phyloP scores from a whole-genome alignment of 53 echinoderm and acorn worm genomes.

The Actinopyga echinites region DNA sequence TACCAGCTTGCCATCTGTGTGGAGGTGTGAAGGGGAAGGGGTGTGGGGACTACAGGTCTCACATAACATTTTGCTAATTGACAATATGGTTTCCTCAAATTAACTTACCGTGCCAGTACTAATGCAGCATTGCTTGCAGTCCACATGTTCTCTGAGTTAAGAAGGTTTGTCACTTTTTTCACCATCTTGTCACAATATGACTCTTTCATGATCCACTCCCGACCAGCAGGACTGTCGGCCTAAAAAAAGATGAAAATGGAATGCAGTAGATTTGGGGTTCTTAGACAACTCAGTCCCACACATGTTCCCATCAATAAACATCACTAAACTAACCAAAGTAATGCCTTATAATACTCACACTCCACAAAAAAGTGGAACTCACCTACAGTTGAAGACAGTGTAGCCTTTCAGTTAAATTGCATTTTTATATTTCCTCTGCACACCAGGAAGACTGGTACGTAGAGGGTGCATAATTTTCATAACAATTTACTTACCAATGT shows the following conservation, averaged over 20 bases:
- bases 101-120: conserved; percentile 82
- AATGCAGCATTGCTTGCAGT: conserved; percentile 97
- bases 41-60: background rate
- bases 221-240: conserved; percentile 87
- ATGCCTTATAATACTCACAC: no score
- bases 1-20: background rate
- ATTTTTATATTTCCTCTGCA: no score
- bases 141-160: conserved; percentile 84
- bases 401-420: no score
- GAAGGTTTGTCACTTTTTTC: conserved; percentile 71
- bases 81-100: background rate
- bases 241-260: conserved; percentile 1
- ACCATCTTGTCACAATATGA: conserved; percentile 68
- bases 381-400: no score
- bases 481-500: conserved; percentile 71
- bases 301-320: no score
- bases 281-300: no score
- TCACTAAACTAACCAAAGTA: no score
- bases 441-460: background rate
- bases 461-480: background rate
- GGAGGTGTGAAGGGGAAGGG: background rate
- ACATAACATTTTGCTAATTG: background rate
- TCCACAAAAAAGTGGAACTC: no score
- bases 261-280: no score
- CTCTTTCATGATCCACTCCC: conserved; percentile 91